Conservation (phyloP, 2,888 invertebrate genomes). For the Hypomecis punctinalis region DNA sequence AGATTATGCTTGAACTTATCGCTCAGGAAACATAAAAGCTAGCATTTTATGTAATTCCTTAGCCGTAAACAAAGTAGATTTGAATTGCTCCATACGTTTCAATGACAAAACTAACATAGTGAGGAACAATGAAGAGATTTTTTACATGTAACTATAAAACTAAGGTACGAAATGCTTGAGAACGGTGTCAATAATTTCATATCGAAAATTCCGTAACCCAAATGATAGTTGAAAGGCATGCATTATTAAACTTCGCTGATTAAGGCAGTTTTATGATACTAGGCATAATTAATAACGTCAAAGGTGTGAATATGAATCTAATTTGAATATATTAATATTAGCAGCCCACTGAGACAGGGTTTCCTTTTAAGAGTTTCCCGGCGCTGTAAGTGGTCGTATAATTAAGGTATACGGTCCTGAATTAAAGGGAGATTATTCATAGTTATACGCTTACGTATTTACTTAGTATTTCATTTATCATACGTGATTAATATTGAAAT, state of each 20-base stretch:
- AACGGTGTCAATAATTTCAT: not conserved
- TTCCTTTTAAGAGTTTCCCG: constrained; percentile 12
- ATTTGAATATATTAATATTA: constrained; percentile 30
- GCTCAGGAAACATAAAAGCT: too few relatives aligned
- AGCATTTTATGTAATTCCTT: too few relatives aligned
- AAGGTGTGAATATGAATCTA: constrained; percentile 27
- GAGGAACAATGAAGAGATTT: too few relatives aligned
- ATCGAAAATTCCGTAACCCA: not conserved
- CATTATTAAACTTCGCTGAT: constrained; percentile 17
- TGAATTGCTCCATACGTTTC: too few relatives aligned
- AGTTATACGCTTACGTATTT: too few relatives aligned
- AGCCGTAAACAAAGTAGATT: too few relatives aligned
- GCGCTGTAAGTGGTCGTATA: constrained; percentile 2
- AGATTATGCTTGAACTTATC: too few relatives aligned
- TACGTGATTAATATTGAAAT: too few relatives aligned
- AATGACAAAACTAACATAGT: too few relatives aligned
- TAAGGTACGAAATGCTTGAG: too few relatives aligned
- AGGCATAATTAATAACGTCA: constrained; percentile 21
- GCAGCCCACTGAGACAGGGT: constrained; percentile 6
- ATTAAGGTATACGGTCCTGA: not conserved
- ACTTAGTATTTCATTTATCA: not conserved
- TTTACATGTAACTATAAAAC: too few relatives aligned
- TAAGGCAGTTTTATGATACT: constrained; percentile 20
- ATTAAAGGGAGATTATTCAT: not conserved
- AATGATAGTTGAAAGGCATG: constrained; percentile 9